A percentile compares a stretch with the other conserved stretches of the same genome.
These are phyloP conservation scores for Rhabdomys dilectus DNA, from an alignment of 2,113 vertebrate species.

Conservation along the genomic window DNA sequence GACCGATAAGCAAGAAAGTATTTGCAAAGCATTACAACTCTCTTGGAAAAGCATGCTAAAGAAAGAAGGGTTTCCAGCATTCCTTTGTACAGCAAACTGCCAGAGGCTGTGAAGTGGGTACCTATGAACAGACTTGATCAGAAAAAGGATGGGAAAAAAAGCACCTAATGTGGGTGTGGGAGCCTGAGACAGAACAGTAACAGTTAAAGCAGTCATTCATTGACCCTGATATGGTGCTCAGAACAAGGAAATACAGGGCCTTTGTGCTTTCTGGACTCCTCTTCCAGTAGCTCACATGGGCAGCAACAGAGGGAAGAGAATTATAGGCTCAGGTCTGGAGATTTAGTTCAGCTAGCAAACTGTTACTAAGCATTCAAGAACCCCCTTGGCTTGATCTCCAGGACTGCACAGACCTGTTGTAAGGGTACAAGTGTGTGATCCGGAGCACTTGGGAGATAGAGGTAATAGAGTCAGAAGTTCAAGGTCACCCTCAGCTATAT, in stretches of 20 bases:
- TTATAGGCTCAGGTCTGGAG: neutral
- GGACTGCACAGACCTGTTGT: neutral
- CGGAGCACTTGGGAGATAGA: neutral
- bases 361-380: neutral
- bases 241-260: neutral
- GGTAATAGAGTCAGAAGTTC: neutral
- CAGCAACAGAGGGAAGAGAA: neutral
- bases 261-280: neutral
- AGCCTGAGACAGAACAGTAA: neutral
- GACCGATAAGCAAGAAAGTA: neutral
- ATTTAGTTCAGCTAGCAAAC: neutral
- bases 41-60: neutral
- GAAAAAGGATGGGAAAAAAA: neutral
- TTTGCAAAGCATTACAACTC: constrained; percentile 5
- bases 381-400: neutral
- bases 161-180: neutral
- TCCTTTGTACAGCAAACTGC: neutral
- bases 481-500: neutral
- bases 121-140: neutral
- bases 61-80: neutral
- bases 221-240: neutral
- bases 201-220: neutral
- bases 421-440: neutral
- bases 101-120: neutral
- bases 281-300: neutral